Conservation (phyloP, 2,113 vertebrate species). For the Percopsis transmontana region DNA sequence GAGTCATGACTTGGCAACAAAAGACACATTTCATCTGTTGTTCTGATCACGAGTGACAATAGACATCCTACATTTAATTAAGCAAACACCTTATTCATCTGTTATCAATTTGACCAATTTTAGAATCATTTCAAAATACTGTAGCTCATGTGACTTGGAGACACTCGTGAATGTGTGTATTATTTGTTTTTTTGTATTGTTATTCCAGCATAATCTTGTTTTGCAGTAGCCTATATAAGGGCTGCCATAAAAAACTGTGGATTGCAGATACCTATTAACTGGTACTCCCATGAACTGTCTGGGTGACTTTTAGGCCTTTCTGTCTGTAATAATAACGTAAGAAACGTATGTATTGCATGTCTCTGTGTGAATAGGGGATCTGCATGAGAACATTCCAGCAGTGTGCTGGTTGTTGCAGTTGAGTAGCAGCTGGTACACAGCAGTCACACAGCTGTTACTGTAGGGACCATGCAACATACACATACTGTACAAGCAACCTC, state of each 20-base stretch:
- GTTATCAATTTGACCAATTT: too few species aligned
- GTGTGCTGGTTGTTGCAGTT: constrained; percentile 53
- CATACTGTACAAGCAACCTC: background rate
- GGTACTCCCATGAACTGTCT: background rate
- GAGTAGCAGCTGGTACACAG: constrained; percentile 64
- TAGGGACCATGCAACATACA: background rate
- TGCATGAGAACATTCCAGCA: constrained; percentile 70
- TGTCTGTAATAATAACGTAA: background rate
- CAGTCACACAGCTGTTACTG: constrained; percentile 55
- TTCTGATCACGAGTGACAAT: background rate
- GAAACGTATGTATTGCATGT: constrained; percentile 15
- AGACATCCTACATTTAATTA: too few species aligned
- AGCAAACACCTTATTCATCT: too few species aligned
- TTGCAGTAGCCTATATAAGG: background rate
- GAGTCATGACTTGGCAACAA: background rate
- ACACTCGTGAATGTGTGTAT: background rate
- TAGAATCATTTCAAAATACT: too few species aligned
- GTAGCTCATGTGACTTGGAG: too few species aligned
- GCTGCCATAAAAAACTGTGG: background rate
- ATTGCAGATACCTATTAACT: background rate
- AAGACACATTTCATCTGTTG: too few species aligned
- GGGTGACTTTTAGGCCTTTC: background rate
- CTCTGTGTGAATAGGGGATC: constrained; percentile 35
- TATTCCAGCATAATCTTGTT: too few species aligned
- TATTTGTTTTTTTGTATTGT: too few species aligned